Evolutionary conservation across 1,140 invertebrate genomes (phyloP), one percentile per base, ranked within the genome.

Genomic region (Polypedilum vanderplanki): DNA sequence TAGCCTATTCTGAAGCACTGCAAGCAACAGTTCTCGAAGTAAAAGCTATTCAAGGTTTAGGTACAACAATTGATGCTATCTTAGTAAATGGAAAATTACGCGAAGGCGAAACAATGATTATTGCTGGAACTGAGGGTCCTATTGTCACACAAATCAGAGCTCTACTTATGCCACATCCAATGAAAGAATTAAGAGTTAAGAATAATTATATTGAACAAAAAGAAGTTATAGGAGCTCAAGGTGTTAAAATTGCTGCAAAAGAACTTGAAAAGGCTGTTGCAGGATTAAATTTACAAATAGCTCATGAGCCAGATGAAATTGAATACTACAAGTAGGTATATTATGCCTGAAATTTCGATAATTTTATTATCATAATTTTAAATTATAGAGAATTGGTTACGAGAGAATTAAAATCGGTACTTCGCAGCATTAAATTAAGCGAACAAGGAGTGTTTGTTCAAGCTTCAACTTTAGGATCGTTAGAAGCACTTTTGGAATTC

Each of bases 11-110:
- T 5, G 92, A 98, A 77, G 95, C 98, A 80, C 85, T 99, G 57
- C 92, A 98, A 81, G 96, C 96, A 18, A 99, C 94, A 9, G 97
- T 99, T n/a, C 87, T 99, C 79, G 98, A 99, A 88, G 97, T 99
- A 4, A 99, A 99, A 88, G 96, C 97, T 1, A 92, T 99, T 79
- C 90, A 95, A 46, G 98, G 98, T 73, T 85, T 99, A 75, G 98
- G 98, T 24, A 99, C 97, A 75, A 99, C 98, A 5, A 97, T 99
- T 80, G 98, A 99, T 87, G 93, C 97, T 41, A 98, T 99, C 83
- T 87, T 99, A 74, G 94, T 99, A 46, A 99, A 99, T 85, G 98
- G 98, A 15, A 91, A 88, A 17, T 84, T 99, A 33, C 87, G 87
- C 67, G 96, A 98, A 84, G 95, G 96, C 22, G 96, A 99, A 78